These are phyloP conservation scores for Catocala nupta DNA, from an alignment of 2,888 invertebrate genomes.

Conservation along the genomic window DNA sequence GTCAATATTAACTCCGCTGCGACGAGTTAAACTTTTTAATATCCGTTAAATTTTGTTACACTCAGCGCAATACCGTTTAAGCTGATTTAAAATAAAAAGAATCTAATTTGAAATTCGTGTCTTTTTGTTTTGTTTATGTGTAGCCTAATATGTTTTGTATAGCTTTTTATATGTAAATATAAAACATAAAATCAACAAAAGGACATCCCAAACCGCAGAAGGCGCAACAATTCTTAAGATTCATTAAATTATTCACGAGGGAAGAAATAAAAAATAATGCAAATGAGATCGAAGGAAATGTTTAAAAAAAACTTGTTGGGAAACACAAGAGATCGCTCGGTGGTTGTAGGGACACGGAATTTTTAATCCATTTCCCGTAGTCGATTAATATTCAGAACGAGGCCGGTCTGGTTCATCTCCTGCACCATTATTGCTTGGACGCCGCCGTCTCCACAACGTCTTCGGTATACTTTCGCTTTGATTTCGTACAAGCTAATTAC, in stretches of 20 bases:
- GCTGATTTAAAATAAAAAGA: slow-evolving; percentile 57
- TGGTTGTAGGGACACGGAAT: slow-evolving; percentile 81
- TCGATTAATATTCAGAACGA: slow-evolving; percentile 87
- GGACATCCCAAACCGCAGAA: slow-evolving; percentile 55
- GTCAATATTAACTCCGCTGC: slow-evolving; percentile 86
- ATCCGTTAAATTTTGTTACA: slow-evolving; percentile 87
- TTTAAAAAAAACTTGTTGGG: slow-evolving; percentile 85
- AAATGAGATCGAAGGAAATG: slow-evolving; percentile 76
- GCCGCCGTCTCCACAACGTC: slow-evolving; percentile 63
- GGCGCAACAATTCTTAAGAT: slow-evolving; percentile 79
- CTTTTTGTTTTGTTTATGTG: neutral
- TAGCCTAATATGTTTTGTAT: too few relatives aligned
- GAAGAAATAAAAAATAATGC: slow-evolving; percentile 80
- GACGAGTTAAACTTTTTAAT: slow-evolving; percentile 86
- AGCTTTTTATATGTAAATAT: slow-evolving; percentile 6
- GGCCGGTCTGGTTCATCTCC: slow-evolving; percentile 88
- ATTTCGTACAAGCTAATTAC: slow-evolving; percentile 82
- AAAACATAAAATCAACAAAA: slow-evolving; percentile 37
- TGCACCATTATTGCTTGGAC: slow-evolving; percentile 82
- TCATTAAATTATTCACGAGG: slow-evolving; percentile 86
- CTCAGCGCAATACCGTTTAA: slow-evolving; percentile 78
- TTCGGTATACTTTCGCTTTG: slow-evolving; percentile 73
- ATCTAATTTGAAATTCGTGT: slow-evolving; percentile 40
- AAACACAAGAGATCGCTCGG: slow-evolving; percentile 79
- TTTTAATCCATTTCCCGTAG: slow-evolving; percentile 87